Percentiles rank a stretch among this genome's conserved stretches.
Conservation (phyloP, 1,140 invertebrate genomes). For the Caenorhabditis remanei region DNA sequence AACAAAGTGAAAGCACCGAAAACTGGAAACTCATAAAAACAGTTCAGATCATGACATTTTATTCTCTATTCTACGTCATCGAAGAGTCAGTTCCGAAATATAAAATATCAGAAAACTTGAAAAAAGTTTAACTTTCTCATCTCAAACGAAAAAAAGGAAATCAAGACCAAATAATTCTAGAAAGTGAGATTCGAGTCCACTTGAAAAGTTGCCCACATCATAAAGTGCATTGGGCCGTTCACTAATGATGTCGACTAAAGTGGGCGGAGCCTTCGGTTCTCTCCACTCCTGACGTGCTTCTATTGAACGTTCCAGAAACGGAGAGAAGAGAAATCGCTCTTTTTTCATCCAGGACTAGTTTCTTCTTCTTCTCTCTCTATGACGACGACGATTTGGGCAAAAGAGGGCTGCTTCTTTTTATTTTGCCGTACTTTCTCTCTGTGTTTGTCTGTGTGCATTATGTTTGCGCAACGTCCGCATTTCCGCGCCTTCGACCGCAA, state of each 20-base stretch:
- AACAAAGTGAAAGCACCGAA: no score
- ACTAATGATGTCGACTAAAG: constrained; percentile 41
- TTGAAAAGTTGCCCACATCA: background rate
- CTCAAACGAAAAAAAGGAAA: background rate
- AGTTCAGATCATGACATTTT: no score
- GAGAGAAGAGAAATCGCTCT: constrained; percentile 8
- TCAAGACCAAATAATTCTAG: background rate
- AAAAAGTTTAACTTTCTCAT: no score
- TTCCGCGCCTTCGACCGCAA: constrained; percentile 30
- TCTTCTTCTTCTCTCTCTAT: background rate
- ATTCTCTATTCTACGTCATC: no score
- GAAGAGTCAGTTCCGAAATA: no score
- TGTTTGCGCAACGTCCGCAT: constrained; percentile 51
- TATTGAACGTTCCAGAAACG: constrained; percentile 41
- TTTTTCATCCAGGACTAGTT: constrained; percentile 34
- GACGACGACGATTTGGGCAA: constrained; percentile 45
- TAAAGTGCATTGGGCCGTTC: constrained; percentile 44
- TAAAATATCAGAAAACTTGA: no score
- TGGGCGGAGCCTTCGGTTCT: background rate
- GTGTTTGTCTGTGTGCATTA: constrained; percentile 38
- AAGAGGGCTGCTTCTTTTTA: constrained; percentile 31
- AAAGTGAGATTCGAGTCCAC: constrained; percentile 16
- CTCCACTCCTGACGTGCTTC: constrained; percentile 6
- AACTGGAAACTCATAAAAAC: no score
- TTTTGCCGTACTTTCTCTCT: constrained; percentile 52